A percentile compares a stretch with the other conserved stretches of the same genome.
phyloP scores from a whole-genome alignment of 1,140 invertebrate genomes.

The Tribolium madens region DNA sequence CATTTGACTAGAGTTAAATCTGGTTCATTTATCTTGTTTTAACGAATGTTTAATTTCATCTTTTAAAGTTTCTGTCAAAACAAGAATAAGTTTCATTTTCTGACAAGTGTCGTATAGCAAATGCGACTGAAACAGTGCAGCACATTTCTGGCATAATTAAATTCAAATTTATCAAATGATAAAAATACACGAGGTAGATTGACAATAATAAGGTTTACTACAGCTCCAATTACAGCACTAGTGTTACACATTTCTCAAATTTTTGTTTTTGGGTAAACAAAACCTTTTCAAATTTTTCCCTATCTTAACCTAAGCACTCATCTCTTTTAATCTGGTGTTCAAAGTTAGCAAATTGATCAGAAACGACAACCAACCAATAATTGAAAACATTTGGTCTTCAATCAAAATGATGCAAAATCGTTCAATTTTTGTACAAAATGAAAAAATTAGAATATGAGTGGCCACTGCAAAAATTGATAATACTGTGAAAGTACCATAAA shows the following conservation, averaged over 20 bases:
- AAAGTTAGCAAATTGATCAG: not conserved
- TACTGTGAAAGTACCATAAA: not conserved
- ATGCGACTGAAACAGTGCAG: not conserved
- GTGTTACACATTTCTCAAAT: not conserved
- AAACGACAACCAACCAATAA: not conserved
- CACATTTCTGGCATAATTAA: not conserved
- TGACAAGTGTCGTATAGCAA: not conserved
- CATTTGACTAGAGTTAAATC: not conserved
- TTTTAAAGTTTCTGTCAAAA: not conserved
- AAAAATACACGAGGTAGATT: not conserved
- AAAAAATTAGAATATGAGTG: not conserved
- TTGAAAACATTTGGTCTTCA: not conserved
- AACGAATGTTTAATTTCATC: not conserved
- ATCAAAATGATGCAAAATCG: not conserved
- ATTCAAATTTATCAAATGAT: not conserved
- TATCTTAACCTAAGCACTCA: not conserved
- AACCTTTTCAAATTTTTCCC: not conserved
- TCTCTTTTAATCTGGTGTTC: not conserved
- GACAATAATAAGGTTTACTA: not conserved
- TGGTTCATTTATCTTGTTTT: not conserved
- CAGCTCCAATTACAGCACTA: not conserved
- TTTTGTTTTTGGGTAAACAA: not conserved
- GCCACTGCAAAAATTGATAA: not conserved
- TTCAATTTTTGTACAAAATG: not conserved
- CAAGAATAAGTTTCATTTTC: not conserved